Base-by-base conservation (phyloP, 53 echinoderm and acorn worm genomes). In the Echinarachnius parma region DNA sequence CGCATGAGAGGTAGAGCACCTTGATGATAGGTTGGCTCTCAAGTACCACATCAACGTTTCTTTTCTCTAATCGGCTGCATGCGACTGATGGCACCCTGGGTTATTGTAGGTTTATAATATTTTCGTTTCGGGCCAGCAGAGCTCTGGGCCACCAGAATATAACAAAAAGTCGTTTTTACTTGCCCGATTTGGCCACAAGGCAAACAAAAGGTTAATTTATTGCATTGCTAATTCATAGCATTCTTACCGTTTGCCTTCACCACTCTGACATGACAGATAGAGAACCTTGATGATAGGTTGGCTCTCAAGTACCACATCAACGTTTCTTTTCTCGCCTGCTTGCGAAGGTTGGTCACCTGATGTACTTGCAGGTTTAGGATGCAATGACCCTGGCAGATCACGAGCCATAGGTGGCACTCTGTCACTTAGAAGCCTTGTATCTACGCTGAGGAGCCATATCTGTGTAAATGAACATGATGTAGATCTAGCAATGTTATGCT, bases 391-490 rank as follows among this genome's bases (percentile, higher is more conserved):
- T n/a, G n/a, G n/a, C 46, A 35, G 21, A 20, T 22, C 5, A 15
- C 21, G 5, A 27, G 23, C 58, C 22, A 44, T 25, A 24, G 53
- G 42, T 21, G 76, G 65, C 13, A 60, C 47, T 19, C 62, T 60
- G 15, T 76, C 72, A 26, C 45, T 46, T 19, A 90, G 76, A 5
- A 90, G 28, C 28, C 67, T 31, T 29, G 79, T 86, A 58, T 86
- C 90, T 34, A 82, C 34, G 26, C 86, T 82, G 3, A 90, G 31
- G 15, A 90, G 75, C 90, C 90, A 90, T 10, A 90, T 19, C 90
- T 90, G 69, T 26, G 21, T 61, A 21, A 27, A 60, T 19, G 34
- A 4, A 19, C 9, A 50, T 33, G 9, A 20, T 33, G 34, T 19
- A n/a, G n/a, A n/a, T n/a, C n/a, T n/a, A n/a, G n/a, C n/a, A n/a